These are phyloP conservation scores for Phaethon lepturus DNA, from an alignment of 2,113 vertebrate genomes.

Conservation along the genomic window DNA sequence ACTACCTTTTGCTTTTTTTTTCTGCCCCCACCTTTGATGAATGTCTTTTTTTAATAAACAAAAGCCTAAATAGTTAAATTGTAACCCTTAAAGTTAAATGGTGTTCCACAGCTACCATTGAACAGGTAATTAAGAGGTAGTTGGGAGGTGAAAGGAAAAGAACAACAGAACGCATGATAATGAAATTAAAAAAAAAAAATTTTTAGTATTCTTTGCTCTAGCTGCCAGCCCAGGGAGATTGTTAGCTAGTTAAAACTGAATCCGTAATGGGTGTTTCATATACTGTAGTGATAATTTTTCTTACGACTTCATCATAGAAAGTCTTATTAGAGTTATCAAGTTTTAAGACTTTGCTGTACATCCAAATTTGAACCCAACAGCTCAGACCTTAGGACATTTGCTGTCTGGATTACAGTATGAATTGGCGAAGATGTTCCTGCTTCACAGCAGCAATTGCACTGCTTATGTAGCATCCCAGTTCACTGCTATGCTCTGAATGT, in stretches of 20 bases:
- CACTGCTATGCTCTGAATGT: neutral
- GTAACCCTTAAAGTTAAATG: neutral
- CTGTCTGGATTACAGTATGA: neutral
- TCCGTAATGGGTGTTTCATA: neutral
- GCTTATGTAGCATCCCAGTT: neutral
- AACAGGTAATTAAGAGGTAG: neutral
- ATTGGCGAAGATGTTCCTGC: neutral
- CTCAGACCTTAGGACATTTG: neutral
- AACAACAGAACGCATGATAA: neutral
- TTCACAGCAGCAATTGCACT: neutral
- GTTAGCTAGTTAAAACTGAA: neutral
- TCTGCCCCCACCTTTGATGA: neutral
- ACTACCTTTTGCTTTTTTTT: neutral
- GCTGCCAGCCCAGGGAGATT: neutral
- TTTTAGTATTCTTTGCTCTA: neutral
- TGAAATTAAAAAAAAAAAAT: neutral
- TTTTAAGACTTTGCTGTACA: neutral
- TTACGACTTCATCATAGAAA: neutral
- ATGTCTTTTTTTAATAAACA: neutral
- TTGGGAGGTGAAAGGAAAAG: neutral
- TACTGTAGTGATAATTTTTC: neutral
- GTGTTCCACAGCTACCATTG: neutral
- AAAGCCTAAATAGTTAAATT: neutral
- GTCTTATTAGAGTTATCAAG: neutral
- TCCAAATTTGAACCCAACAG: neutral